Percentiles rank a stretch among this genome's conserved stretches.
Conservation (phyloP, 2,797 vertebrate genomes). For the Sparus aurata region DNA sequence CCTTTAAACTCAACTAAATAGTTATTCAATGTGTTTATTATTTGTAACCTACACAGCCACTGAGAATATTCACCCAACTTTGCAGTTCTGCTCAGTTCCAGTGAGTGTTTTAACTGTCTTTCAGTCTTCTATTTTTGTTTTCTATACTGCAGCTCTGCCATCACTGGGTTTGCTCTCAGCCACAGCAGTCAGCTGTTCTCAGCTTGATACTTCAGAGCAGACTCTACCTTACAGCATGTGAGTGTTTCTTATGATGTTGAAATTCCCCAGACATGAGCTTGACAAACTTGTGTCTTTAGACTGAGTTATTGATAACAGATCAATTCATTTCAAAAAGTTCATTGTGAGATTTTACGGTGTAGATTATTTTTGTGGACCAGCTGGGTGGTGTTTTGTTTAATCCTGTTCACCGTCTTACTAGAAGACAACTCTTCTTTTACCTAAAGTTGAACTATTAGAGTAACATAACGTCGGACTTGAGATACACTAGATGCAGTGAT, state of each 20-base stretch:
- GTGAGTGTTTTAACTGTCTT: too few species aligned
- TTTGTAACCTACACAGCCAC: too few species aligned
- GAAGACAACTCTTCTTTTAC: conserved; percentile 61
- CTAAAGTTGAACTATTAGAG: conserved; percentile 60
- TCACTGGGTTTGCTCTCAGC: not conserved
- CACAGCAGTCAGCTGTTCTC: not conserved
- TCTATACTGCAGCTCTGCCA: not conserved
- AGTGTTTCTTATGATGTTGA: not conserved
- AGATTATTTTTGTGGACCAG: not conserved
- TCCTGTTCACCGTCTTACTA: conserved; percentile 16
- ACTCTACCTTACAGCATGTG: not conserved
- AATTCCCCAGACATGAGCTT: not conserved
- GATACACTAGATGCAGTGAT: conserved; percentile 73
- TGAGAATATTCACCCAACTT: too few species aligned
- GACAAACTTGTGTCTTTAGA: not conserved
- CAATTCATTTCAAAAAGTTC: not conserved
- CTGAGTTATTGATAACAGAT: not conserved
- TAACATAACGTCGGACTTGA: conserved; percentile 60
- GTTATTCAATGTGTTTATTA: too few species aligned
- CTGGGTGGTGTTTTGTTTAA: conserved; percentile 9
- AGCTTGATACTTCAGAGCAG: not conserved
- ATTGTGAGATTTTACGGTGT: not conserved
- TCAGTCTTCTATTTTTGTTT: not conserved
- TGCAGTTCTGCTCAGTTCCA: too few species aligned
- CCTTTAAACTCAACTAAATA: too few species aligned